These are phyloP conservation scores for Melikaiella ostensackeni DNA, from an alignment of 2,888 invertebrate genomes.

Conservation along the genomic window DNA sequence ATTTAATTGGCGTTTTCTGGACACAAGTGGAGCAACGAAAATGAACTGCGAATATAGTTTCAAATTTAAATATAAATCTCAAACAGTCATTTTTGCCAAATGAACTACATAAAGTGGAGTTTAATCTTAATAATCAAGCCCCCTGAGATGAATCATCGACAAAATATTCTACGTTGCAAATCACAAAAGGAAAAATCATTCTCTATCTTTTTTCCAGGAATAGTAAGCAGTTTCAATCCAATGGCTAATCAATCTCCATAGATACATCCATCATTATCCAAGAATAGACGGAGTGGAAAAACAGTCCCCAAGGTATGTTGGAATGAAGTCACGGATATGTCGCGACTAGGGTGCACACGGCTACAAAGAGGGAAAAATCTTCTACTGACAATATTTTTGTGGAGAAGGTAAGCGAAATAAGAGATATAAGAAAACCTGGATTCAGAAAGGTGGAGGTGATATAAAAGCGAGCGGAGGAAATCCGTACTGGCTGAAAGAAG, in stretches of 20 bases:
- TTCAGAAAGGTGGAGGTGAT: conserved; percentile 57
- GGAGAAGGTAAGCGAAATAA: conserved; percentile 53
- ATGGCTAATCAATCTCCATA: background rate
- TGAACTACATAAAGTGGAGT: background rate
- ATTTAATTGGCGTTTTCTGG: no score
- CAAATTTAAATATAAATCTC: background rate
- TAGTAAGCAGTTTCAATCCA: no score
- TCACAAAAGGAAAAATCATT: no score
- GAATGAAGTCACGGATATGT: background rate
- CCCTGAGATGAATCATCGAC: background rate
- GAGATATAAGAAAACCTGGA: conserved; percentile 56
- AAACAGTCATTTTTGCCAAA: background rate
- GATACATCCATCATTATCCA: background rate
- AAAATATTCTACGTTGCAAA: background rate
- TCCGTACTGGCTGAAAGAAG: conserved; percentile 72
- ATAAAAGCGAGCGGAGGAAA: conserved; percentile 71
- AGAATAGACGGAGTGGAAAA: conserved; percentile 5
- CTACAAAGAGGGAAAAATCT: background rate
- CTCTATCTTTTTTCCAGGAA: no score
- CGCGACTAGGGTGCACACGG: background rate
- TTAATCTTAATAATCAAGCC: background rate
- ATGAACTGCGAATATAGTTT: background rate
- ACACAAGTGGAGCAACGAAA: no score
- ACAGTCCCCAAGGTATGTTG: background rate
- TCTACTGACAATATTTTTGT: conserved; percentile 16